Percentiles rank a stretch among this genome's conserved stretches.
These are phyloP conservation scores for Tribolium madens DNA, from an alignment of 1,140 invertebrate genomes.

Conservation along the genomic window DNA sequence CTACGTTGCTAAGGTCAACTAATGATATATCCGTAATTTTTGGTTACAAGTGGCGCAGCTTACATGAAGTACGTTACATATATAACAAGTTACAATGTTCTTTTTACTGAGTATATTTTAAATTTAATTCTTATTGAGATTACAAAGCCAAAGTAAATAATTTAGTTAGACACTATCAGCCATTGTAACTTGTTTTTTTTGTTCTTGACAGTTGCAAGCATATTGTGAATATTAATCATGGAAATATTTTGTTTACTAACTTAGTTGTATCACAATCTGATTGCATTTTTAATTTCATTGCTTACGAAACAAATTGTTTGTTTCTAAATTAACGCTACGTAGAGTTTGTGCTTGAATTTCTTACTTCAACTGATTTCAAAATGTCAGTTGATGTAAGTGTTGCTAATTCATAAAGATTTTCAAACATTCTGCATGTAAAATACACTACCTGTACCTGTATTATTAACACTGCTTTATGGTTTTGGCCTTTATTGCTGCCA, in stretches of 20 bases:
- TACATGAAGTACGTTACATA: slow-evolving; percentile 52
- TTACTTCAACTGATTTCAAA: slow-evolving; percentile 5
- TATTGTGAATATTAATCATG: slow-evolving; percentile 55
- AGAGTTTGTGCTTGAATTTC: slow-evolving; percentile 52
- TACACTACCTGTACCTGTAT: slow-evolving; percentile 54
- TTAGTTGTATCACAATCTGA: slow-evolving; percentile 59
- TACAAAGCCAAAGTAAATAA: too few species aligned
- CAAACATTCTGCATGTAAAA: slow-evolving; percentile 75
- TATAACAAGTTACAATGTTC: slow-evolving; percentile 59
- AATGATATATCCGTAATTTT: not conserved
- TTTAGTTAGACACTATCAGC: too few species aligned
- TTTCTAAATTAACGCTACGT: slow-evolving; percentile 52
- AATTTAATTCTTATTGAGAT: too few species aligned
- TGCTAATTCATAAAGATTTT: slow-evolving; percentile 61
- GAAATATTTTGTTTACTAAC: slow-evolving; percentile 34
- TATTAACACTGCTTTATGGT: slow-evolving; percentile 62
- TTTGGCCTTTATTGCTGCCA: slow-evolving; percentile 60
- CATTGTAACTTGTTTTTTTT: slow-evolving; percentile 49
- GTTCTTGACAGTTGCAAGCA: slow-evolving; percentile 56
- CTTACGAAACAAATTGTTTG: slow-evolving; percentile 45
- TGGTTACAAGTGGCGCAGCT: slow-evolving; percentile 53
- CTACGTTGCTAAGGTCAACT: slow-evolving; percentile 47
- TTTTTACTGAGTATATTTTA: too few species aligned
- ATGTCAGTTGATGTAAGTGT: slow-evolving; percentile 2
- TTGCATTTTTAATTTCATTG: slow-evolving; percentile 53